A percentile compares a stretch with the other conserved stretches of the same genome.
Evolutionary conservation across 2,113 vertebrate genomes (phyloP).

Genomic region (Tetrao urogallus): DNA sequence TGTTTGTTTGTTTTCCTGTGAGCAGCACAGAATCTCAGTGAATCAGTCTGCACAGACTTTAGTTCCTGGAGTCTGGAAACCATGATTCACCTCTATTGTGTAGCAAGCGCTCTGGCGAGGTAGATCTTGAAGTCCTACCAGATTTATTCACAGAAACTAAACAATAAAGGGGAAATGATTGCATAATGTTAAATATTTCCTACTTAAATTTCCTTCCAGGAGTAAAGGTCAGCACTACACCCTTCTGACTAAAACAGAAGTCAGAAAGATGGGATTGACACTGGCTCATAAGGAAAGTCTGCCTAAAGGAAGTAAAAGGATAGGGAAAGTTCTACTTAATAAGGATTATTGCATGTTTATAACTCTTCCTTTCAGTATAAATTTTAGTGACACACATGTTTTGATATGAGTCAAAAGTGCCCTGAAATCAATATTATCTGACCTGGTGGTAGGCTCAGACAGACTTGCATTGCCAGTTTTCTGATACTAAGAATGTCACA

Average conservation of each 20-base stretch:
- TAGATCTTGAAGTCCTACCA: background rate
- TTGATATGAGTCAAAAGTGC: background rate
- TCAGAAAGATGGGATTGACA: background rate
- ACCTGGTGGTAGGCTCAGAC: background rate
- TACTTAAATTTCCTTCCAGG: background rate
- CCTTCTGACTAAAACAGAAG: background rate
- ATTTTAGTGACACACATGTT: background rate
- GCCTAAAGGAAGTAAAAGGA: background rate
- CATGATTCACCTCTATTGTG: background rate
- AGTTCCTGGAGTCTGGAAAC: background rate
- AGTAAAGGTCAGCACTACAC: background rate
- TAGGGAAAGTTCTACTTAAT: background rate
- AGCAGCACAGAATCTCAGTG: background rate
- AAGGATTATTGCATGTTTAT: background rate
- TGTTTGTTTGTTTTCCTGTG: background rate
- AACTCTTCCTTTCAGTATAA: background rate
- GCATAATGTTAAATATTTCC: conserved; percentile 37
- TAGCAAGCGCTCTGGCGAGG: background rate
- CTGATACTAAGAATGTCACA: background rate
- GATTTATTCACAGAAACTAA: conserved; percentile 1
- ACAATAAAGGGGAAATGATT: background rate
- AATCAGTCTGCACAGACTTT: background rate
- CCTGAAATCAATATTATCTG: background rate
- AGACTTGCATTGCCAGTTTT: background rate
- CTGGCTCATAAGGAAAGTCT: background rate